phyloP scores from a whole-genome alignment of 2,888 invertebrate genomes.

The Drosophila anceps region DNA sequence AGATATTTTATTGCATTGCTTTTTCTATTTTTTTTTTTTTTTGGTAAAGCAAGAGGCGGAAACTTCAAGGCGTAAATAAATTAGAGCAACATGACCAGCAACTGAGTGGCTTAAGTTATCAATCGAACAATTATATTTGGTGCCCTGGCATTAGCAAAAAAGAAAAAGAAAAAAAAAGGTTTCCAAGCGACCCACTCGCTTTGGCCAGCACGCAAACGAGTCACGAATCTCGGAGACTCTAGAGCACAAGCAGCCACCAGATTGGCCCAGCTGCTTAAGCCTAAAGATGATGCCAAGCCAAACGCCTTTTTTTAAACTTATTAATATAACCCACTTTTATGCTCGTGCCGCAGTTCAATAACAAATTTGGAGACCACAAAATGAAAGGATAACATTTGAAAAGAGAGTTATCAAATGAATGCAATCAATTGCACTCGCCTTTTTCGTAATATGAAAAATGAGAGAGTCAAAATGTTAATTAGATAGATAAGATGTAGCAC shows the following conservation, averaged over 20 bases:
- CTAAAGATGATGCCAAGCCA: conserved; percentile 48
- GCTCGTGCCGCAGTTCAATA: conserved; percentile 54
- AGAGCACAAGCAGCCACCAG: conserved; percentile 27
- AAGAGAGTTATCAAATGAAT: conserved; percentile 29
- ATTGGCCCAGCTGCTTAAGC: conserved; percentile 47
- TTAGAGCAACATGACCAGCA: conserved; percentile 64
- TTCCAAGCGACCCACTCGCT: conserved; percentile 49
- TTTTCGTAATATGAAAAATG: conserved; percentile 1
- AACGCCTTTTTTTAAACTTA: conserved; percentile 52
- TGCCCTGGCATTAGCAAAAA: conserved; percentile 5
- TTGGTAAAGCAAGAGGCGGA: conserved; percentile 48
- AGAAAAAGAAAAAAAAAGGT: conserved; percentile 55
- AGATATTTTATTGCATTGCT: conserved; percentile 36
- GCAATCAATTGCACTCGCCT: conserved; percentile 33
- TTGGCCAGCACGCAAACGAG: conserved; percentile 69
- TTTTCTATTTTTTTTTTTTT: too few species aligned
- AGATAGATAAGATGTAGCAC: conserved; percentile 9
- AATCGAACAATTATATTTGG: conserved; percentile 70
- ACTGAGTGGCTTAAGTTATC: conserved; percentile 48
- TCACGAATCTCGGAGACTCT: conserved; percentile 55
- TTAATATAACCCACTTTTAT: conserved; percentile 68
- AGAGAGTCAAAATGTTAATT: conserved; percentile 26
- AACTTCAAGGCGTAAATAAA: conserved; percentile 67
- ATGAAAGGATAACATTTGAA: conserved; percentile 40
- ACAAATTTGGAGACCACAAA: conserved; percentile 20